Evolutionary conservation across 1,140 invertebrate genomes (phyloP).

Genomic region (Caenorhabditis tropicalis): DNA sequence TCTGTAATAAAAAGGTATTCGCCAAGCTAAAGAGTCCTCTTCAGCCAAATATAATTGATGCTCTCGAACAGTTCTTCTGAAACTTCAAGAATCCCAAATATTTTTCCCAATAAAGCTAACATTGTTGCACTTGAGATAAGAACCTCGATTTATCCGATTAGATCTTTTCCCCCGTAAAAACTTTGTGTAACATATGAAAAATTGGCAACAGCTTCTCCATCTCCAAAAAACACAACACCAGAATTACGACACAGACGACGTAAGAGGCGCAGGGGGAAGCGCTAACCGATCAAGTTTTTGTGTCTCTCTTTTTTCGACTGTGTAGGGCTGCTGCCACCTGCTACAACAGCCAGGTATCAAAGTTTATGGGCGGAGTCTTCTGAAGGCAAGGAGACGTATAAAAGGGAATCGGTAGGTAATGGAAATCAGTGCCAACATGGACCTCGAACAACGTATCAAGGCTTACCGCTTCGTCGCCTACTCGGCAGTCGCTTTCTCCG

Average conservation of each 20-base stretch:
- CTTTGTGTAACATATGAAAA: neutral
- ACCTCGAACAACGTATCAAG: constrained; percentile 23
- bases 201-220: neutral
- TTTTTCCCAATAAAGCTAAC: neutral
- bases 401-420: neutral
- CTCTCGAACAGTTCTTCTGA: no score
- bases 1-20: no score
- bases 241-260: no score
- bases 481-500: constrained; percentile 53
- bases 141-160: neutral
- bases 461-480: constrained; percentile 55
- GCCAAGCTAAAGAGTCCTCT: no score
- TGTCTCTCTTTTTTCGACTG: neutral
- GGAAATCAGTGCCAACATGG: neutral
- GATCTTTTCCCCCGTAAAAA: neutral
- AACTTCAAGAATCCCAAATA: no score
- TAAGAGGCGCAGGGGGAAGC: neutral
- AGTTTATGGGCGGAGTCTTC: neutral
- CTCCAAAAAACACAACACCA: neutral
- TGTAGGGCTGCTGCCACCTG: neutral
- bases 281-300: neutral
- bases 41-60: no score
- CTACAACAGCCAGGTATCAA: neutral
- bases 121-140: neutral
- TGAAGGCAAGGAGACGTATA: neutral